A percentile compares a stretch with the other conserved stretches of the same genome.
phyloP scores from a whole-genome alignment of 2,113 vertebrate genomes.

The Antennarius striatus region DNA sequence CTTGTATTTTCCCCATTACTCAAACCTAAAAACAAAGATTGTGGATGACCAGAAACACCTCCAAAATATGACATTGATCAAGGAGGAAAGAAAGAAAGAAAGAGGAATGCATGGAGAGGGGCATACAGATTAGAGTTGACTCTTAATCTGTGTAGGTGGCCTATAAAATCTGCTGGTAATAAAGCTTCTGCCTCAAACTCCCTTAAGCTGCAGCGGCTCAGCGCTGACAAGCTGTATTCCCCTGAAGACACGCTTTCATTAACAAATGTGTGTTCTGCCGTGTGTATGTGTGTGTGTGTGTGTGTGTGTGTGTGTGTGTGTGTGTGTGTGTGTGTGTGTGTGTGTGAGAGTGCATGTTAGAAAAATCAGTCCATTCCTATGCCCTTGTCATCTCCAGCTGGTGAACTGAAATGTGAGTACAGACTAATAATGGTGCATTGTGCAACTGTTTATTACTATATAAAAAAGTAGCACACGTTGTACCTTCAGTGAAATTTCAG shows the following conservation, averaged over 20 bases:
- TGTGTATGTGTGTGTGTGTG: slow-evolving; percentile 32
- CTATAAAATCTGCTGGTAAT: slow-evolving; percentile 73
- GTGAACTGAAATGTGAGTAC: slow-evolving; percentile 52
- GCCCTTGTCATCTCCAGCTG: slow-evolving; percentile 58
- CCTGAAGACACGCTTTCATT: slow-evolving; percentile 84
- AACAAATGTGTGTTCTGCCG: slow-evolving; percentile 58
- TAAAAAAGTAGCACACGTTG: not conserved
- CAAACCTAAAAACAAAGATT: not conserved
- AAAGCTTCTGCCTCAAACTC: slow-evolving; percentile 66
- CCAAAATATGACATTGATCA: too few relatives aligned
- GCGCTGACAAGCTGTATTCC: slow-evolving; percentile 74
- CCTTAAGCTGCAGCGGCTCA: slow-evolving; percentile 72
- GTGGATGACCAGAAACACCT: too few relatives aligned
- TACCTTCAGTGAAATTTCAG: not conserved
- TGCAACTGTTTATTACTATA: not conserved
- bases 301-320: slow-evolving; percentile 25
- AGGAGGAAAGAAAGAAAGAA: slow-evolving; percentile 7
- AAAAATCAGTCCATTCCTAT: slow-evolving; percentile 12
- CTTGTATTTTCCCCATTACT: too few relatives aligned
- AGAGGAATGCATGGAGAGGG: slow-evolving; percentile 13
- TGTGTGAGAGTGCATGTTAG: slow-evolving; percentile 14
- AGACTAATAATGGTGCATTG: slow-evolving; percentile 14
- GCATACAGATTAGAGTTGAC: slow-evolving; percentile 64
- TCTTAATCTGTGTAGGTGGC: slow-evolving; percentile 56
- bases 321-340: slow-evolving; percentile 6